Conservation (phyloP, 2,888 invertebrate genomes). For the Mythimna ferrago region DNA sequence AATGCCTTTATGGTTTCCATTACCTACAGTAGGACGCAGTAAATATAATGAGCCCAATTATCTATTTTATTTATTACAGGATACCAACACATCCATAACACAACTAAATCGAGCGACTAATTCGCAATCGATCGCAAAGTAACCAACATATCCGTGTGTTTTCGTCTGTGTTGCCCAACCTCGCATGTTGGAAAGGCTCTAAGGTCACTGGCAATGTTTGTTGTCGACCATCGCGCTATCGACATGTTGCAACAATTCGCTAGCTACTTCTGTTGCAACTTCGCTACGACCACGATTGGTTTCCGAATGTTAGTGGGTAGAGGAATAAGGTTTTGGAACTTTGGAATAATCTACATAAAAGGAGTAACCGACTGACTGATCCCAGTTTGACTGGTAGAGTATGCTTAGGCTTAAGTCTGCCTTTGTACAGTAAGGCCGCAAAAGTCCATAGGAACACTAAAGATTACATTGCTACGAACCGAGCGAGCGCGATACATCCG, state of each 20-base stretch:
- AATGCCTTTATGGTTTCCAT: not conserved
- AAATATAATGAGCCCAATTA: too few species aligned
- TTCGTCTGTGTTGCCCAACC: conserved; percentile 48
- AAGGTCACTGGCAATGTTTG: conserved; percentile 61
- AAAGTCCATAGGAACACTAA: too few species aligned
- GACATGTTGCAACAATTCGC: conserved; percentile 30
- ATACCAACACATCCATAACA: conserved; percentile 1
- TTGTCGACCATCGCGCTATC: conserved; percentile 41
- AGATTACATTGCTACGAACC: too few species aligned
- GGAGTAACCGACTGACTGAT: too few species aligned
- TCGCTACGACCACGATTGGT: conserved; percentile 24
- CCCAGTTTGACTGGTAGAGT: too few species aligned
- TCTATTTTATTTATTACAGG: not conserved
- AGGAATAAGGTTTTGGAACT: conserved; percentile 1
- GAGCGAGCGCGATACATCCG: too few species aligned
- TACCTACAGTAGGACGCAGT: not conserved
- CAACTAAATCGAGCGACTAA: conserved; percentile 13
- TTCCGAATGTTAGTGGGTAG: conserved; percentile 17
- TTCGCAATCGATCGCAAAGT: conserved; percentile 30
- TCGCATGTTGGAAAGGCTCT: conserved; percentile 45
- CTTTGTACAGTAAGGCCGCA: too few species aligned
- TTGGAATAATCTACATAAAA: not conserved
- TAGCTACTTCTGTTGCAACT: conserved; percentile 50
- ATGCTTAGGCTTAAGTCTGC: too few species aligned
- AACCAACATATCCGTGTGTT: conserved; percentile 27